A percentile compares a stretch with the other conserved stretches of the same genome.
Conservation (phyloP, 2,888 invertebrate species). For the Phragmatobia fuliginosa region DNA sequence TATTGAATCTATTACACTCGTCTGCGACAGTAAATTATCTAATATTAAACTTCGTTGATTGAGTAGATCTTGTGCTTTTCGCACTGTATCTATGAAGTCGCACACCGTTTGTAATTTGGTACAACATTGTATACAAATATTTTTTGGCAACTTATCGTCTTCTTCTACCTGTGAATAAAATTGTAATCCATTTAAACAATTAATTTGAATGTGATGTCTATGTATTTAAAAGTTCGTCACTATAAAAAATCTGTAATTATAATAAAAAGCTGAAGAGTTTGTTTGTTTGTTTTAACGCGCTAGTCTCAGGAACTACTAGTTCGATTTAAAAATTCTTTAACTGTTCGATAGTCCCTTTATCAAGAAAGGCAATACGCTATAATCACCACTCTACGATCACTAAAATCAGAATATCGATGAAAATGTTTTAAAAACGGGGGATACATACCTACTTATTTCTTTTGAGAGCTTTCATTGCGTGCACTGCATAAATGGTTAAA, state of each 20-base stretch:
- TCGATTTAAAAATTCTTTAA: too few relatives aligned
- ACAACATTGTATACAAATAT: slow-evolving; percentile 89
- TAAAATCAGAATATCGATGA: too few relatives aligned
- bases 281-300: too few relatives aligned
- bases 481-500: too few relatives aligned
- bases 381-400: too few relatives aligned
- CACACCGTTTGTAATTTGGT: slow-evolving; percentile 89
- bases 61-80: slow-evolving; percentile 88
- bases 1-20: slow-evolving; percentile 15
- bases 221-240: background rate
- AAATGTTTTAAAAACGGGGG: too few relatives aligned
- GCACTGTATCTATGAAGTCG: slow-evolving; percentile 89
- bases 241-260: background rate
- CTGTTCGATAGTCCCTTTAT: too few relatives aligned
- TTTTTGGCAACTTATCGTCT: slow-evolving; percentile 89
- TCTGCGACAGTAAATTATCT: slow-evolving; percentile 66
- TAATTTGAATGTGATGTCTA: background rate
- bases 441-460: too few relatives aligned
- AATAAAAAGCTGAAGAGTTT: too few relatives aligned
- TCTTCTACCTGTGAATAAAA: slow-evolving; percentile 87
- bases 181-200: background rate
- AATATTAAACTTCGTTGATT: slow-evolving; percentile 66
- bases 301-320: too few relatives aligned
- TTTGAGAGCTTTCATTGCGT: too few relatives aligned
- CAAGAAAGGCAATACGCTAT: too few relatives aligned